Evolutionary conservation across 2,797 vertebrate genomes (phyloP), one percentile per base, ranked within the genome.

Genomic region (Microhierax caerulescens): DNA sequence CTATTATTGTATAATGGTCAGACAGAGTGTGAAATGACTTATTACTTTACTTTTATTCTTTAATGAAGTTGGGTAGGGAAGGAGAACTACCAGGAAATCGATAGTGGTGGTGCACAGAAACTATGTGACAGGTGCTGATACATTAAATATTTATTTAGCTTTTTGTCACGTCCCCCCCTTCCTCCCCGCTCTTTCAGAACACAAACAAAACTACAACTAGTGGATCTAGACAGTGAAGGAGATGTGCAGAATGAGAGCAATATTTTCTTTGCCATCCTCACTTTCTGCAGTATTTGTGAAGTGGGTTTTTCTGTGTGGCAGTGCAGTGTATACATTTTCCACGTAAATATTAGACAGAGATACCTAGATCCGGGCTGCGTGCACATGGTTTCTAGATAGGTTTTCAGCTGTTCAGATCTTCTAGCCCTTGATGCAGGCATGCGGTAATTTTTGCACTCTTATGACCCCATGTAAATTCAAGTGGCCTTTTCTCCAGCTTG

Each of bases 21-120:
- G 98, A 98, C 97, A 98, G 98, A 97, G 98, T 98, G 98, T 98
- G 98, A 99, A 99, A 98, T 98, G 98, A 98, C 98, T 99, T 98
- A 98, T 98, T 98, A 98, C 98, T 98, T 98, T 98, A 98, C 98
- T 98, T 98, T 98, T 98, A 98, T 98, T 98, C 98, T 98, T 98
- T 98, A 98, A 98, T 98, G 98, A 98, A 98, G 98, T 98, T 98
- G 97, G 97, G 97, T 98, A 97, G 95, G 96, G 95, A 95, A 97
- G 95, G 93, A 96, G 95, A 95, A 93, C 94, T 95, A 96, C 92
- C 85, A 97, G 97, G 97, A 97, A 97, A 98, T 98, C 69, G 84
- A 97, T 97, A 97, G 97, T 80, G 83, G 91, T 90, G 70, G 86
- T 96, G 95, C 93, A 94, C 80, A 85, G 93, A 97, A 98, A 97